A percentile compares a stretch with the other conserved stretches of the same genome.
Evolutionary conservation across 2,113 vertebrate genomes (phyloP).

Genomic region (Tichodroma muraria): DNA sequence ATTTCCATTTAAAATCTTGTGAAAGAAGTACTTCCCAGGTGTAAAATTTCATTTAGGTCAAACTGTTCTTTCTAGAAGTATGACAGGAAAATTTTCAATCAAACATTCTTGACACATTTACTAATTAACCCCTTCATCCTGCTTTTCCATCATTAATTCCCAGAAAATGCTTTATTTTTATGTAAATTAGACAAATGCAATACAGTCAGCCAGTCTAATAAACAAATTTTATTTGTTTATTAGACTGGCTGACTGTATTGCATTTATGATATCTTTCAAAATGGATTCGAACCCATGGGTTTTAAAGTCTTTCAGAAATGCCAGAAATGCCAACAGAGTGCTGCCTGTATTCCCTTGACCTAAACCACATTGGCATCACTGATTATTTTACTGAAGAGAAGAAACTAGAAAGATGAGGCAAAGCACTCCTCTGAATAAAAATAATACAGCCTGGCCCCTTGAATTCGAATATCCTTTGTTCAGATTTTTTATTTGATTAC

Average conservation of each 20-base stretch:
- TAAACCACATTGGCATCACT: not conserved
- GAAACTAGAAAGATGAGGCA: not conserved
- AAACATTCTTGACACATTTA: not conserved
- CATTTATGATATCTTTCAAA: not conserved
- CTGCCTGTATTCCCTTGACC: not conserved
- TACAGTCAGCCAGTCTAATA: too few species aligned
- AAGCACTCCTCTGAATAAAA: not conserved
- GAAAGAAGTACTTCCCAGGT: not conserved
- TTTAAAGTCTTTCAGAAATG: not conserved
- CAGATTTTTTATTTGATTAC: not conserved
- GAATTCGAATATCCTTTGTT: not conserved
- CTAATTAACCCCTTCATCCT: not conserved
- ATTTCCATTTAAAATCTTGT: not conserved
- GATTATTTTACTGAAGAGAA: not conserved
- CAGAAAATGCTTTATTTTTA: not conserved
- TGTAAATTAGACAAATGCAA: too few species aligned
- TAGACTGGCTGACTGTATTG: not conserved
- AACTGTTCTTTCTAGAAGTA: not conserved
- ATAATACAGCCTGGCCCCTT: not conserved
- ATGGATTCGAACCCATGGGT: not conserved
- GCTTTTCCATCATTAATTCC: not conserved
- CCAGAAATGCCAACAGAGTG: not conserved
- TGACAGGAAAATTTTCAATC: not conserved
- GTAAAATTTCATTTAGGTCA: not conserved
- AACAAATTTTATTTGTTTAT: too few species aligned